Percentiles rank a stretch among this genome's conserved stretches.
These are phyloP conservation scores for Chloroclysta siterata DNA, from an alignment of 2,888 invertebrate genomes.

Conservation along the genomic window DNA sequence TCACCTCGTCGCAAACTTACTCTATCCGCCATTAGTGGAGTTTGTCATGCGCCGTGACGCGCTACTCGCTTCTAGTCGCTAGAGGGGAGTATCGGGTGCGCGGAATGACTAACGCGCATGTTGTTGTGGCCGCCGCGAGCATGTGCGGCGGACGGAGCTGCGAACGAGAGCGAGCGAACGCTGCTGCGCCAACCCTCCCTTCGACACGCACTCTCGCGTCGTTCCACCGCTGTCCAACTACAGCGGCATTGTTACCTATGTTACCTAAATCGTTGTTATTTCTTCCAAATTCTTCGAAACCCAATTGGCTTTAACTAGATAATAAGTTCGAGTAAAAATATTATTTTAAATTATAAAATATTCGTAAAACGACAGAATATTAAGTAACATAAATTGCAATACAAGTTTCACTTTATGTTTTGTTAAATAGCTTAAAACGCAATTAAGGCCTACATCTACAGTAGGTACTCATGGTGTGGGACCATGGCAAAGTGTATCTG, in stretches of 20 bases:
- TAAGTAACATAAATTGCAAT: too few species aligned
- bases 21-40: slow-evolving; percentile 61
- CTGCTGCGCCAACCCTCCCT: slow-evolving; percentile 33
- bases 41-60: slow-evolving; percentile 52
- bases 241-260: slow-evolving; percentile 39
- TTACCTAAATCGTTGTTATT: slow-evolving; percentile 14
- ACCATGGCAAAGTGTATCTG: slow-evolving; percentile 50
- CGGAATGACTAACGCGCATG: slow-evolving; percentile 60
- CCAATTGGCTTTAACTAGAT: slow-evolving; percentile 26
- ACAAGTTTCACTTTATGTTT: too few species aligned
- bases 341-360: too few species aligned
- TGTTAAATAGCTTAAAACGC: not conserved
- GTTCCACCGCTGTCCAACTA: slow-evolving; percentile 34
- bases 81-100: slow-evolving; percentile 53
- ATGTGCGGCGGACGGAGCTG: slow-evolving; percentile 20
- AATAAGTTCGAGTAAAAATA: slow-evolving; percentile 6
- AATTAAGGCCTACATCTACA: slow-evolving; percentile 12
- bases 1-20: slow-evolving; percentile 59
- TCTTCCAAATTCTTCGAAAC: slow-evolving; percentile 21
- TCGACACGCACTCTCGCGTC: slow-evolving; percentile 35
- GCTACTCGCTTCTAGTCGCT: slow-evolving; percentile 61
- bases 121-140: slow-evolving; percentile 49
- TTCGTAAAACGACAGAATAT: too few species aligned
- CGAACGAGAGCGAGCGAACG: slow-evolving; percentile 49
- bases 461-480: slow-evolving; percentile 56